Base-by-base conservation (phyloP, 2,888 invertebrate genomes). In the Fragum fragum region DNA sequence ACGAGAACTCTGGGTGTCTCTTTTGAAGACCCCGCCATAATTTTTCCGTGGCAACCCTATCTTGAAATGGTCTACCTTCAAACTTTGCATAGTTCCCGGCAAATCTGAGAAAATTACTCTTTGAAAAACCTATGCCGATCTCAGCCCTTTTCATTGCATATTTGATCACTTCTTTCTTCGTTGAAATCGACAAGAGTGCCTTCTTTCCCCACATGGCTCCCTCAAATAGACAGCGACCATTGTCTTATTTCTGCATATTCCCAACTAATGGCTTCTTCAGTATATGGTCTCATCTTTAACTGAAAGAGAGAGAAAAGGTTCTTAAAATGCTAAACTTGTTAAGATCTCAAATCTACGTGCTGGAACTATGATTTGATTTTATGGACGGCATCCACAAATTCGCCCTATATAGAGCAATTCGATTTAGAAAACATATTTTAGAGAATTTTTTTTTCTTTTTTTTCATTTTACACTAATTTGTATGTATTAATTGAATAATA, bases 11-110 rank as follows among this genome's bases (percentile, higher is more conserved):
- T 0, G 71, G 66, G 23, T 80, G 77, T 47, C 80, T 71, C 42
- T 69, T 18, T 32, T 78, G 80, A 1, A 78, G 36, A 1, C 78
- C 63, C 29, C 78, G 39, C 80, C 83, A 78, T 80, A 70, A 75
- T 52, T 72, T 80, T 18, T 83, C 78, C 0, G 78, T 61, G 0
- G 75, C 71, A 1, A 57, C 28, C 0, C 63, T 66, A 3, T 72
- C 79, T 39, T 63, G 42, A 36, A 83, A 80, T 1, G n/a, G 16
- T 0, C 72, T 26, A 9, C 75, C 72, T 52, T 77, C 66, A 2
- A 29, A 16, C 28, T 76, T 39, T 0, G 76, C 79, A 63, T 73
- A 73, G 18, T 68, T 42, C 2, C 59, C 73, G 3, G 73, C 73
- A 42, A 74, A 71, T 53, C 73, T 52, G 0, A 80, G n/a, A 29